Evolutionary conservation across 2,888 invertebrate genomes (phyloP).

Genomic region (Hermaeophaga mercurialis): DNA sequence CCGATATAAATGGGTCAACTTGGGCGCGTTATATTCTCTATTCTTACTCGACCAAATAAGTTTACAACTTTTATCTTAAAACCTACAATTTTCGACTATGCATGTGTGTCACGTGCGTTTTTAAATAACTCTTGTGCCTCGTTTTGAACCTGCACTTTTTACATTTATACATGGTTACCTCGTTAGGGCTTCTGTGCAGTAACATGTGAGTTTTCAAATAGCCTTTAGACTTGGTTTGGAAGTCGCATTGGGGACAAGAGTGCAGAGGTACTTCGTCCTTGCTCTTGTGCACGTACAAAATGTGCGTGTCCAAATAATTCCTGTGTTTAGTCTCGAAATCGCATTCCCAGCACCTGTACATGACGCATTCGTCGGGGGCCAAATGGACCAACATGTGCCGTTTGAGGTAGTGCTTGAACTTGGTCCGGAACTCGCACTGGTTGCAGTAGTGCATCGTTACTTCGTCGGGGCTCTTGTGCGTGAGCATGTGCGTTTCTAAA

Average conservation of each 20-base stretch:
- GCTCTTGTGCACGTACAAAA: constrained; percentile 35
- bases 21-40: no score
- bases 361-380: constrained; percentile 33
- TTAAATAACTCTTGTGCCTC: constrained; percentile 39
- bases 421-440: constrained; percentile 37
- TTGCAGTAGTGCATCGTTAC: constrained; percentile 36
- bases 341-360: constrained; percentile 39
- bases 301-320: constrained; percentile 38
- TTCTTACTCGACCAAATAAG: no score
- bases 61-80: no score
- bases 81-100: constrained; percentile 24
- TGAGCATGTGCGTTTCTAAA: constrained; percentile 39
- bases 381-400: constrained; percentile 38
- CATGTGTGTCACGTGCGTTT: constrained; percentile 37
- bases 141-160: constrained; percentile 39
- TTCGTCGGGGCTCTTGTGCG: constrained; percentile 39
- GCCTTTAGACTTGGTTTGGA: constrained; percentile 40
- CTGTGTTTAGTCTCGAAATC: constrained; percentile 40
- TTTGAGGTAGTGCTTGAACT: constrained; percentile 40
- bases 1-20: no score
- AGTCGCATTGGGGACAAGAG: constrained; percentile 37
- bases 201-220: constrained; percentile 41
- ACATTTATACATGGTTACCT: constrained; percentile 39
- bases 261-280: constrained; percentile 37
- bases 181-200: constrained; percentile 36